A percentile compares a stretch with the other conserved stretches of the same genome.
Evolutionary conservation across 2,888 invertebrate genomes (phyloP).

Genomic region (Troilus luridus): DNA sequence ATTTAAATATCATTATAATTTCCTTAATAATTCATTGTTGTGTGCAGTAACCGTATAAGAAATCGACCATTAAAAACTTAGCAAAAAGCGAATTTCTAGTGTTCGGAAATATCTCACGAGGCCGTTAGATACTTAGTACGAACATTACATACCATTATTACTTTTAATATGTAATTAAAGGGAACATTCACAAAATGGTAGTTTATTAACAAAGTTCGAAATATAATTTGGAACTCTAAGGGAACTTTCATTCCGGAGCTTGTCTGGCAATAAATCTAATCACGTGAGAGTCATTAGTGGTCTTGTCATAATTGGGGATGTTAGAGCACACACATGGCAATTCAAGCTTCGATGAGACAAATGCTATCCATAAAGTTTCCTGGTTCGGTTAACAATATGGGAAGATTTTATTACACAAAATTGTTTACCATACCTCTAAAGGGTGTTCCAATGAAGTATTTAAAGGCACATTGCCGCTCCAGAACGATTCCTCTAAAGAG

Average conservation of each 20-base stretch:
- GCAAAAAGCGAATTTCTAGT: too few species aligned
- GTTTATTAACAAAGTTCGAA: background rate
- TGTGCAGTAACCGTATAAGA: too few species aligned
- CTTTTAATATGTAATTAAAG: background rate
- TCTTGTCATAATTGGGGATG: background rate
- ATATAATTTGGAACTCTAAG: background rate
- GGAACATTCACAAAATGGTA: background rate
- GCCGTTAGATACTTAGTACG: background rate
- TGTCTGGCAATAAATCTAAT: background rate
- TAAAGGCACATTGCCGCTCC: background rate
- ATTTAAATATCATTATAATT: too few species aligned
- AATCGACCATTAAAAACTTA: too few species aligned
- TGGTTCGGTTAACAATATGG: too few species aligned
- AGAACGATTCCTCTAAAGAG: background rate
- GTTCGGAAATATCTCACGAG: background rate
- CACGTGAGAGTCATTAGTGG: background rate
- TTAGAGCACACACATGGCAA: background rate
- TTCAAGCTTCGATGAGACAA: background rate
- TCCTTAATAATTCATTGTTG: too few species aligned
- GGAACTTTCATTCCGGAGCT: background rate
- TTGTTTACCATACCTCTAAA: background rate
- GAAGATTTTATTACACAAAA: too few species aligned
- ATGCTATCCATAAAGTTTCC: background rate
- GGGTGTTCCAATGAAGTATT: background rate
- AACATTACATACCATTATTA: background rate